These are phyloP conservation scores for Lepidurus apus DNA, from an alignment of 1,140 invertebrate species.

Conservation along the genomic window DNA sequence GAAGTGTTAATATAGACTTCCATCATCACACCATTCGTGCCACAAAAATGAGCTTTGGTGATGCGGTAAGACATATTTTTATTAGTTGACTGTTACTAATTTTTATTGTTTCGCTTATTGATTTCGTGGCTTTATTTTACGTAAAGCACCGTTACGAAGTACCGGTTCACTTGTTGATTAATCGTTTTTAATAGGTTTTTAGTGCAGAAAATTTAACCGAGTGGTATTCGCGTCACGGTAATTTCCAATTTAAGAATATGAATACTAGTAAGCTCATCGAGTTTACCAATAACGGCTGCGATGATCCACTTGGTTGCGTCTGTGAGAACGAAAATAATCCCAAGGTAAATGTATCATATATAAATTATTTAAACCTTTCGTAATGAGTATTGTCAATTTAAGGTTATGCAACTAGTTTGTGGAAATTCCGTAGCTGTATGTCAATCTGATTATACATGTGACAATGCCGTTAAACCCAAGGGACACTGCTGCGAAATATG, in stretches of 20 bases:
- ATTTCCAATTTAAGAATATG: not conserved
- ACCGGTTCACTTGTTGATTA: not conserved
- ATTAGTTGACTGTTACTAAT: not conserved
- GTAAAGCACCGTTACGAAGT: not conserved
- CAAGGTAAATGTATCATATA: not conserved
- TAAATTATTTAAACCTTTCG: not conserved
- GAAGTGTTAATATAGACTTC: not conserved
- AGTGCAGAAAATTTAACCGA: not conserved
- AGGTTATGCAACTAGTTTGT: not conserved
- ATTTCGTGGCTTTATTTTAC: no score
- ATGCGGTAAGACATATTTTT: not conserved
- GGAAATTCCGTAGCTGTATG: not conserved
- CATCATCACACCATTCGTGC: not conserved
- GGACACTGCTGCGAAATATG: not conserved
- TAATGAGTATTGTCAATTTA: not conserved
- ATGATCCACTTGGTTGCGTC: not conserved
- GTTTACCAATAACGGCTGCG: not conserved
- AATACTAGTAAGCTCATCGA: not conserved
- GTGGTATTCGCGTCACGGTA: not conserved
- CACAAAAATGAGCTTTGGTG: not conserved
- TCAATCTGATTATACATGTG: not conserved
- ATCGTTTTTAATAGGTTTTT: not conserved
- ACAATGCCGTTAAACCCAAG: not conserved
- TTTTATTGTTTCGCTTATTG: not conserved
- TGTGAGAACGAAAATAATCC: slow-evolving; percentile 2